Conservation (phyloP, 2,888 invertebrate species). For the Luffia ferchaultella region DNA sequence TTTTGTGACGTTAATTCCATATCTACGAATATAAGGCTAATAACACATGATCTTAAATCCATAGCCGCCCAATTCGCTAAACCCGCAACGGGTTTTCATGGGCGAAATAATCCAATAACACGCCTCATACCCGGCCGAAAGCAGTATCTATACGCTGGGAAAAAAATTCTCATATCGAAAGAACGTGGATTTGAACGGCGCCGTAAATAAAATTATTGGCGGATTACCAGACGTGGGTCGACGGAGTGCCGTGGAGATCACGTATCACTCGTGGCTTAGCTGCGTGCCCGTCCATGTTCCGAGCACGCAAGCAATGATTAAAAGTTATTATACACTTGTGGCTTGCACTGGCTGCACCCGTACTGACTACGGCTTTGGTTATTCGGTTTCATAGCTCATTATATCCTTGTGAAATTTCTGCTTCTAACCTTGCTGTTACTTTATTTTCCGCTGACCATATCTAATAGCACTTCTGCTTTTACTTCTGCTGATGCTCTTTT, state of each 20-base stretch:
- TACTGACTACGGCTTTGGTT: background rate
- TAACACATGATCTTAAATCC: too few relatives aligned
- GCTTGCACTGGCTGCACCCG: background rate
- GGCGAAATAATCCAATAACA: background rate
- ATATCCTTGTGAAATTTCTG: too few relatives aligned
- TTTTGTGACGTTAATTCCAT: too few relatives aligned
- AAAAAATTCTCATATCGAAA: background rate
- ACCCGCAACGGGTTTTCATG: background rate
- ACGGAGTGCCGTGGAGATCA: background rate
- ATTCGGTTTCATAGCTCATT: too few relatives aligned
- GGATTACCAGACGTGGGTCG: background rate
- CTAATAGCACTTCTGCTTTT: too few relatives aligned
- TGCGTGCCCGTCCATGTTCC: background rate
- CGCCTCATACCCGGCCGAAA: background rate
- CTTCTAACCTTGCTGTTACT: too few relatives aligned
- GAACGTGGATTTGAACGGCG: background rate
- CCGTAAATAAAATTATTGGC: background rate
- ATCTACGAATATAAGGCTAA: too few relatives aligned
- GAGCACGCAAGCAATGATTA: background rate
- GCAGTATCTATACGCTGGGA: background rate
- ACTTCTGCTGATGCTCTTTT: too few relatives aligned
- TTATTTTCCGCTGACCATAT: too few relatives aligned
- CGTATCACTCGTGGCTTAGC: background rate
- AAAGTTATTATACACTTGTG: background rate
- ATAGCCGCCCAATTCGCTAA: background rate